phyloP scores from a whole-genome alignment of 1,140 invertebrate genomes.

The Neelides sp. region DNA sequence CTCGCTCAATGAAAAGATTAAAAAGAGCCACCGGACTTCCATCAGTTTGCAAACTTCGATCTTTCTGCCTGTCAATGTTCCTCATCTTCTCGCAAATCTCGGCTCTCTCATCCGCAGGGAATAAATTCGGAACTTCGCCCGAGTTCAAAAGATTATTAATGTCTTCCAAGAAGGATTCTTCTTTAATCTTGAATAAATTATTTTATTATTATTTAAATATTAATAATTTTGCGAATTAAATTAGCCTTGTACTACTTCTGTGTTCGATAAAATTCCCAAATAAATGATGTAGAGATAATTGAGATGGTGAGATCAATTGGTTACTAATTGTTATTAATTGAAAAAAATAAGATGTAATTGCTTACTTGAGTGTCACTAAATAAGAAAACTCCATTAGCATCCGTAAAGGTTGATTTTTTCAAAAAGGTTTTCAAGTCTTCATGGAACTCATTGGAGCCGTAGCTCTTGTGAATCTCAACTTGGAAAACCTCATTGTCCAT shows the following conservation, averaged over 20 bases:
- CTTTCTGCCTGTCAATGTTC: slow-evolving; percentile 73
- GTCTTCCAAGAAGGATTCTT: slow-evolving; percentile 85
- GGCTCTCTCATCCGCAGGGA: slow-evolving; percentile 70
- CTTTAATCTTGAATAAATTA: slow-evolving; percentile 57
- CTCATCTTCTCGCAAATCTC: slow-evolving; percentile 92
- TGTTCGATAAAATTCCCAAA: no score
- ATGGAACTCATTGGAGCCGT: slow-evolving; percentile 71
- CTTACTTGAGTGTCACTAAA: slow-evolving; percentile 74
- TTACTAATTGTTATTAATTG: neutral
- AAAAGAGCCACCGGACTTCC: slow-evolving; percentile 80
- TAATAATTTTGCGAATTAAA: neutral
- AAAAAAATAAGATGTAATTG: neutral
- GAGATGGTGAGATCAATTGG: no score
- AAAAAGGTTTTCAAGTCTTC: slow-evolving; percentile 78
- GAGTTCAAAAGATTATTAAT: slow-evolving; percentile 86
- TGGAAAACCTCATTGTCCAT: slow-evolving; percentile 80
- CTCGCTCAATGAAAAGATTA: slow-evolving; percentile 79
- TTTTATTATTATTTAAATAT: slow-evolving; percentile 8
- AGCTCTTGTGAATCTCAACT: slow-evolving; percentile 78
- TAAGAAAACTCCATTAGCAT: slow-evolving; percentile 79
- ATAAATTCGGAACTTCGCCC: slow-evolving; percentile 87
- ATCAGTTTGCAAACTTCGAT: slow-evolving; percentile 61
- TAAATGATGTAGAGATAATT: no score
- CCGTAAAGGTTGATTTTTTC: slow-evolving; percentile 61
- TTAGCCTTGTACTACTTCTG: neutral